phyloP scores from a whole-genome alignment of 2,113 vertebrate species.

The Rhagologus leucostigma region DNA sequence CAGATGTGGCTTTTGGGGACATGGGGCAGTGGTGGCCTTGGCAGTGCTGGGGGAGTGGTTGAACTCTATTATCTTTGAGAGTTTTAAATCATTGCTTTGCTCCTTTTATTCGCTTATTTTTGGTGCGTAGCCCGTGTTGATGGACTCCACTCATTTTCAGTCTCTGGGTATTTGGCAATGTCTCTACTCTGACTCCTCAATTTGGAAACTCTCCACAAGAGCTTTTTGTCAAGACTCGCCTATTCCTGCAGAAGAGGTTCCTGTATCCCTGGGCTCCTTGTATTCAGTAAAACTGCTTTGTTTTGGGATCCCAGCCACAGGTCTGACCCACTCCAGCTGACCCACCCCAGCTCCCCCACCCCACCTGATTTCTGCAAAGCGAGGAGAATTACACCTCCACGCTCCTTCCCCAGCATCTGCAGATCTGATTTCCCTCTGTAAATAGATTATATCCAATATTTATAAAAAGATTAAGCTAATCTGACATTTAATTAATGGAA shows the following conservation, averaged over 20 bases:
- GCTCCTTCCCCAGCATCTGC: background rate
- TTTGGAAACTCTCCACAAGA: background rate
- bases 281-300: rapidly evolving
- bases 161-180: background rate
- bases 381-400: background rate
- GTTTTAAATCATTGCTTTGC: background rate
- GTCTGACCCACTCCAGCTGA: background rate
- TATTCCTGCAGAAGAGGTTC: background rate
- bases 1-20: background rate
- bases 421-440: constrained; percentile 24
- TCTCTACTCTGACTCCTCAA: background rate
- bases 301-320: background rate
- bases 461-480: constrained; percentile 64
- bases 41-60: background rate
- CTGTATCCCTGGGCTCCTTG: rapidly evolving
- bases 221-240: background rate
- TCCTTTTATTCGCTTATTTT: background rate
- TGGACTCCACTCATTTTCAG: background rate
- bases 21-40: background rate
- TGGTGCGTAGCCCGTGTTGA: rapidly evolving
- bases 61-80: background rate
- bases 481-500: constrained; percentile 66
- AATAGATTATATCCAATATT: constrained; percentile 61
- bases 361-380: background rate
- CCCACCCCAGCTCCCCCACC: background rate